phyloP scores from a whole-genome alignment of 2,113 vertebrate genomes.

The Ariopsis seemanni region DNA sequence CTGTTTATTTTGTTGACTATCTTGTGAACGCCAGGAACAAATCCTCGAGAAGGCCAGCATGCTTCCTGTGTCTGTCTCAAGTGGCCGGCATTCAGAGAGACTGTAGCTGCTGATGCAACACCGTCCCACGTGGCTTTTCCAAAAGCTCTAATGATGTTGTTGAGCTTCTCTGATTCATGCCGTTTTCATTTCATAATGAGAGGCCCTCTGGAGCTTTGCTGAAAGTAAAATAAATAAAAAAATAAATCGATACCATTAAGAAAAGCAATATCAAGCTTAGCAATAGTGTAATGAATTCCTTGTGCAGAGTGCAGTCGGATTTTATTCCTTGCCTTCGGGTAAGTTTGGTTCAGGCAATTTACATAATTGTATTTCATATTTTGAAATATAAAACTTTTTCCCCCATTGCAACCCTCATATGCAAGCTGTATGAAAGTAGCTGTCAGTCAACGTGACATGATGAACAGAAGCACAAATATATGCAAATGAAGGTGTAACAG shows the following conservation, averaged over 20 bases:
- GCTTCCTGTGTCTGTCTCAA: background rate
- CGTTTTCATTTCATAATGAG: constrained; percentile 45
- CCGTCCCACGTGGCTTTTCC: background rate
- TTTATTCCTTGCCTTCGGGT: background rate
- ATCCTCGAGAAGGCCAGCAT: background rate
- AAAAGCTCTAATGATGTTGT: background rate
- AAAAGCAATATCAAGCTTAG: background rate
- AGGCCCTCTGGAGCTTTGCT: background rate
- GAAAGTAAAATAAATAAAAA: constrained; percentile 10
- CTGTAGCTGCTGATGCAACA: background rate
- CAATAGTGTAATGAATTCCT: background rate
- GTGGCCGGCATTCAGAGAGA: background rate
- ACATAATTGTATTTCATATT: background rate
- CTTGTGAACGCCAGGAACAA: constrained; percentile 22
- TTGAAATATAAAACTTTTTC: background rate
- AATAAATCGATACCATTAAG: background rate
- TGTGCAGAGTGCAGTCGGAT: background rate
- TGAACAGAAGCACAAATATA: background rate
- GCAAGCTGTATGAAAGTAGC: background rate
- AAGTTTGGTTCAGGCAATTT: background rate
- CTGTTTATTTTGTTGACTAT: constrained; percentile 43
- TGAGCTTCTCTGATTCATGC: constrained; percentile 26
- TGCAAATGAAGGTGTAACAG: background rate
- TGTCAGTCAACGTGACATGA: background rate
- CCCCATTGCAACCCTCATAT: background rate